phyloP scores from a whole-genome alignment of 2,888 invertebrate species.

The Pollenia griseotomentosa region DNA sequence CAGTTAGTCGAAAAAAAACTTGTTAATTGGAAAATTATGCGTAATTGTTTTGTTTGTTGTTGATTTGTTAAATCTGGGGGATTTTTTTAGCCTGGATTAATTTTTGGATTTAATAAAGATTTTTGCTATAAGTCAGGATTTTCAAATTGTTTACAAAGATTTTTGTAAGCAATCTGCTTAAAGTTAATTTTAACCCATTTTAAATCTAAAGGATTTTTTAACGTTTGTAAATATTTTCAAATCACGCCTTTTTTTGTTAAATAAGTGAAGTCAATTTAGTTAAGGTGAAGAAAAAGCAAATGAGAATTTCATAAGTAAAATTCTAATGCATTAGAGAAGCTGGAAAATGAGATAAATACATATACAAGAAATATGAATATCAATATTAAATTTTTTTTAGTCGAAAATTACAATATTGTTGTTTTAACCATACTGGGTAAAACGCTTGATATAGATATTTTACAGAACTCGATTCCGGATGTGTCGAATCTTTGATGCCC shows the following conservation, averaged over 20 bases:
- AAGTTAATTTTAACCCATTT: slow-evolving; percentile 55
- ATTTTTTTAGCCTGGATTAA: slow-evolving; percentile 54
- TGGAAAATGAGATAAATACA: too few relatives aligned
- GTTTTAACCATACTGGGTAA: too few relatives aligned
- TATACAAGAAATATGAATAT: too few relatives aligned
- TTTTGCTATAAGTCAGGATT: slow-evolving; percentile 5
- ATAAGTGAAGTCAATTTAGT: neutral
- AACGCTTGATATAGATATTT: too few relatives aligned
- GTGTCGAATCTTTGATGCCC: too few relatives aligned
- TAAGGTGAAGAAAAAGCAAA: neutral
- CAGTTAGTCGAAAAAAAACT: slow-evolving; percentile 21
- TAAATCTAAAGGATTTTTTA: slow-evolving; percentile 28
- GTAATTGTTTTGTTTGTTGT: slow-evolving; percentile 69
- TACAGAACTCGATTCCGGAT: too few relatives aligned
- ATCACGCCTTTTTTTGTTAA: slow-evolving; percentile 51
- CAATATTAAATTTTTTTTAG: too few relatives aligned
- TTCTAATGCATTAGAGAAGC: too few relatives aligned
- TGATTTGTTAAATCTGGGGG: slow-evolving; percentile 59
- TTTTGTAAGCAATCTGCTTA: slow-evolving; percentile 34
- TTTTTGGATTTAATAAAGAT: slow-evolving; percentile 27
- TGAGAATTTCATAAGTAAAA: neutral
- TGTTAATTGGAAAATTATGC: slow-evolving; percentile 73
- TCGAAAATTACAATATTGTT: too few relatives aligned
- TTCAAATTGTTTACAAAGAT: slow-evolving; percentile 49
- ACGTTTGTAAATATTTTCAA: slow-evolving; percentile 52